phyloP scores from a whole-genome alignment of 2,888 invertebrate genomes.

The Rhamnusium bicolor region DNA sequence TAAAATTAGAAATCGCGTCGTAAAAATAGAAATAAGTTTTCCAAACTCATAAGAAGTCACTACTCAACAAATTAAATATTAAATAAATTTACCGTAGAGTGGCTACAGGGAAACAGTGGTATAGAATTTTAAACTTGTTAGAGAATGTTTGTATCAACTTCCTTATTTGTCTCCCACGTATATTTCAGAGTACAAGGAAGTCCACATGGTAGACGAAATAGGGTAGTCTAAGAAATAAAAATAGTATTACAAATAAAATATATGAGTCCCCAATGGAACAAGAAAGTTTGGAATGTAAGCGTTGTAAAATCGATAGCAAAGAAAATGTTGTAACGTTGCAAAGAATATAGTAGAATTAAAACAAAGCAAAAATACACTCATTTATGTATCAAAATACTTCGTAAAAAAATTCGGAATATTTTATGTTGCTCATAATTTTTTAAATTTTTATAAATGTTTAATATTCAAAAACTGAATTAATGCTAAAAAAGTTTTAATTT shows the following conservation, averaged over 20 bases:
- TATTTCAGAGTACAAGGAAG: background rate
- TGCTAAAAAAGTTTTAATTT: no score
- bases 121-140: conserved; percentile 12
- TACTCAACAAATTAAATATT: background rate
- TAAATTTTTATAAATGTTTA: no score
- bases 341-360: background rate
- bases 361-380: no score
- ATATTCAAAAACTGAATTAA: no score
- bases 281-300: conserved; percentile 6
- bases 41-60: no score
- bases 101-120: background rate
- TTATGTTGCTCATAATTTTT: no score
- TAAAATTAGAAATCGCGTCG: no score
- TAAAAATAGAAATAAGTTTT: no score
- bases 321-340: background rate
- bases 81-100: background rate
- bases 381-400: background rate
- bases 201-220: conserved; percentile 19
- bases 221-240: conserved; percentile 35
- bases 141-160: background rate
- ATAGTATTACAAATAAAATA: conserved; percentile 37
- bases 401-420: no score
- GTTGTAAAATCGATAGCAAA: conserved; percentile 24
- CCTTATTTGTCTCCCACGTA: background rate
- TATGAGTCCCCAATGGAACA: conserved; percentile 32